A percentile compares a stretch with the other conserved stretches of the same genome.
Conservation (phyloP, 2,888 invertebrate genomes). For the Leucoma salicis region DNA sequence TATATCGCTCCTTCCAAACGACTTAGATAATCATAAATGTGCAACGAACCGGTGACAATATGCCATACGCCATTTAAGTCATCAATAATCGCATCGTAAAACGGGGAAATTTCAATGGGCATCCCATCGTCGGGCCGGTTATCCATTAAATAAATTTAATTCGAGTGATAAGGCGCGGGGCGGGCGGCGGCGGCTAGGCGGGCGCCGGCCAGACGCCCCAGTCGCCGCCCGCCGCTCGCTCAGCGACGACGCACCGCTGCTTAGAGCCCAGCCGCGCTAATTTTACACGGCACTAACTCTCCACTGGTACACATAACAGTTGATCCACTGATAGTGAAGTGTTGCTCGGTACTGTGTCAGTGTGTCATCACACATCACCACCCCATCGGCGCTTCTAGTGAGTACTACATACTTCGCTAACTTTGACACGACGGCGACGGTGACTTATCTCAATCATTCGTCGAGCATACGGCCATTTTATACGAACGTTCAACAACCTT, state of each 20-base stretch:
- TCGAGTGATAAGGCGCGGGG: constrained; percentile 74
- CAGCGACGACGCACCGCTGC: constrained; percentile 56
- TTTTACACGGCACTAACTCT: constrained; percentile 65
- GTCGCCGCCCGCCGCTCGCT: constrained; percentile 64
- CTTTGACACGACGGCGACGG: constrained; percentile 33
- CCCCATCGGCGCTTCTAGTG: constrained; percentile 36
- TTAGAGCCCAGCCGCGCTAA: constrained; percentile 54
- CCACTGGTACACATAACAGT: constrained; percentile 47
- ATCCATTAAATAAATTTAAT: constrained; percentile 80
- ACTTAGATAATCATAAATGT: constrained; percentile 37
- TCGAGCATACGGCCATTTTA: constrained; percentile 71
- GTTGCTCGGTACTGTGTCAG: constrained; percentile 51
- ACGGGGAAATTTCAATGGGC: constrained; percentile 65
- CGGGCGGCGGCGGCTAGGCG: constrained; percentile 63
- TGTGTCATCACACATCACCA: constrained; percentile 29
- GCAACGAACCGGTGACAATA: constrained; percentile 40
- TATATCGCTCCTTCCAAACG: not conserved
- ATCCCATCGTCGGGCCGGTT: constrained; percentile 65
- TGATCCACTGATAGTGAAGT: constrained; percentile 72
- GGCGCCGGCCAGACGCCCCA: constrained; percentile 73
- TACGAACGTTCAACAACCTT: constrained; percentile 63
- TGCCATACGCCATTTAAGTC: constrained; percentile 50
- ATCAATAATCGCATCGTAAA: constrained; percentile 62
- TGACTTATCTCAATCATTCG: constrained; percentile 57
- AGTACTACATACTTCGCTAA: constrained; percentile 47